Percentiles rank a stretch among this genome's conserved stretches.
These are phyloP conservation scores for Chelon labrosus DNA, from an alignment of 2,797 vertebrate genomes.

Conservation along the genomic window DNA sequence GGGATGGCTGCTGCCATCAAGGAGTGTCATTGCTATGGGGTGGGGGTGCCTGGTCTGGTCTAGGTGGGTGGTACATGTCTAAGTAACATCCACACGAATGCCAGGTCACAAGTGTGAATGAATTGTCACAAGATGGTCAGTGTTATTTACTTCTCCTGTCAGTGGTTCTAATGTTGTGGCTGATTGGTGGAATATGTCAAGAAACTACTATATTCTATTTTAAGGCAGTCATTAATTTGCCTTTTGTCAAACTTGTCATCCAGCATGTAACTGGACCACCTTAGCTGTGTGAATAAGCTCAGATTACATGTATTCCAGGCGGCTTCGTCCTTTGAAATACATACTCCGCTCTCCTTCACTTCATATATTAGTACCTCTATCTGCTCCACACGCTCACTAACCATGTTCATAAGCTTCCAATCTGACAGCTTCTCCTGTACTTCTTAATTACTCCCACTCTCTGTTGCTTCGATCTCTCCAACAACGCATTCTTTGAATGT, in stretches of 20 bases:
- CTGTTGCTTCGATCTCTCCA: slow-evolving; percentile 42
- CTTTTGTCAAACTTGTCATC: not conserved
- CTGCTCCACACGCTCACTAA: slow-evolving; percentile 25
- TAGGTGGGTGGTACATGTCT: no score
- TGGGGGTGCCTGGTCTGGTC: no score
- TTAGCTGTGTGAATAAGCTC: slow-evolving; percentile 1
- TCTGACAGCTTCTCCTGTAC: slow-evolving; percentile 38
- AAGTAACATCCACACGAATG: no score
- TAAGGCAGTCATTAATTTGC: no score
- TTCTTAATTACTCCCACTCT: slow-evolving; percentile 55
- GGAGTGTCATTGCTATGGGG: no score
- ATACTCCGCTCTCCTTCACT: slow-evolving; percentile 4
- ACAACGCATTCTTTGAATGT: slow-evolving; percentile 55
- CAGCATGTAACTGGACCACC: not conserved
- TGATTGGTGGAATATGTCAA: not conserved
- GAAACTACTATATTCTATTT: no score
- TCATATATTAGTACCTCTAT: slow-evolving; percentile 27
- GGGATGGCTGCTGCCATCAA: no score
- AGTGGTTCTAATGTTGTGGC: no score
- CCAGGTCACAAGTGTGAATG: no score
- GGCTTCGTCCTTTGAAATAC: slow-evolving; percentile 24
- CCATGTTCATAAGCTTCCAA: slow-evolving; percentile 18
- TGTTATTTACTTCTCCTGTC: no score
- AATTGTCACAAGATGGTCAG: no score
- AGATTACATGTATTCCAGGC: slow-evolving; percentile 13